These are phyloP conservation scores for Coracias cyanogaster DNA, from an alignment of 2,797 vertebrate genomes.

Conservation along the genomic window DNA sequence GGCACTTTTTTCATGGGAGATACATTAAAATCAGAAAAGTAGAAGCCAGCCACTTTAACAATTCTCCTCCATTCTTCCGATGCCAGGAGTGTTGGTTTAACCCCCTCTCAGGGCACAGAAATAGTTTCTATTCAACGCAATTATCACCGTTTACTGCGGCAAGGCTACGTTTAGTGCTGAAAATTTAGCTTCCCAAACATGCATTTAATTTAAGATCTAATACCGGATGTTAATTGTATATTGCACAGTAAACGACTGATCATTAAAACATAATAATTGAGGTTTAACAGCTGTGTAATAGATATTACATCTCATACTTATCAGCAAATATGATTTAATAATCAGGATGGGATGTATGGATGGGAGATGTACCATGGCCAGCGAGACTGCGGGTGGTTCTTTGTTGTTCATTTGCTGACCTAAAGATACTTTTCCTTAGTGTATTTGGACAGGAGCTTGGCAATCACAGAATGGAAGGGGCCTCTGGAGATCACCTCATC, in stretches of 20 bases:
- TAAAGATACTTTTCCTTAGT: neutral
- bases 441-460: neutral
- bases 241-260: constrained; percentile 65
- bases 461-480: neutral
- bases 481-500: neutral
- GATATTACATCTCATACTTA: constrained; percentile 63
- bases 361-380: neutral
- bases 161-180: neutral
- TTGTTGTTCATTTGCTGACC: neutral
- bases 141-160: neutral
- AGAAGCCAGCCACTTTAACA: neutral
- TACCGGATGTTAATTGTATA: constrained; percentile 72
- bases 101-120: neutral
- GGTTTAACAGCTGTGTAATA: constrained; percentile 75
- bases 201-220: constrained; percentile 68
- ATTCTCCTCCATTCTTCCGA: neutral
- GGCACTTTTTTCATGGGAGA: neutral
- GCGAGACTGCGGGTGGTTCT: neutral
- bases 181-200: constrained; percentile 53
- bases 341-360: constrained; percentile 30
- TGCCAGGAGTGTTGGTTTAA: neutral
- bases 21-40: neutral
- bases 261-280: constrained; percentile 77
- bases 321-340: constrained; percentile 72
- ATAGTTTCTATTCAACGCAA: neutral